Evolutionary conservation across 2,888 invertebrate genomes (phyloP), one percentile per base, ranked within the genome.

Genomic region (Rotaria magnacalcarata): DNA sequence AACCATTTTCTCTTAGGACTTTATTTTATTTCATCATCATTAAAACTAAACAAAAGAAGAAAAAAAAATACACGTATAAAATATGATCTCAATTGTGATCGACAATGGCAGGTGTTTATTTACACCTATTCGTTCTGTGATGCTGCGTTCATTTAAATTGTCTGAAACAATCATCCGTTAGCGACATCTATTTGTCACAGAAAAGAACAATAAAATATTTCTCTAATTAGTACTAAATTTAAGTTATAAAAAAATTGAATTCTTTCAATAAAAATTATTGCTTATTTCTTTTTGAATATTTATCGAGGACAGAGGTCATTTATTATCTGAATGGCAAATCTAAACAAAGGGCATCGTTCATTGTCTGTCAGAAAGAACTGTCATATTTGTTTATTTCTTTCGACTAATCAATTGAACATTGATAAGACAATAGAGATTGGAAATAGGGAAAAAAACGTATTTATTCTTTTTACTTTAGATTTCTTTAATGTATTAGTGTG

Each of bases 321-420:
- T 34, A 27, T 67, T 34, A 67, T 67, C 14, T 67, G 67, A 34
- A 67, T 67, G 67, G 67, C 67, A 67, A 27, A 58, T 67, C 67
- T 67, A 34, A 34, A 67, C 67, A 67, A 67, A 67, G 67, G 67
- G 19, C 16, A 60, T 27, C 60, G 67, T 67, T 10, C 67, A 14
- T 67, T 67, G 67, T 67, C 67, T 67, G 67, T 67, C 67, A 67
- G 27, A 67, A 11, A 67, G 34, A 67, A 14, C 11, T 67, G 67
- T 67, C 67, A 67, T 34, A 67, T 2, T 67, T 67, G 34, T 67
- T 67, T 67, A 24, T 67, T 67, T 67, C 34, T 16, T 67, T 67
- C 34, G 2, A 24, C 27, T 34, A 27, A 67, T 67, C 67, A 67
- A 16, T 67, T 34, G 14, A 34, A 67, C 14, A 16, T 27, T 67